Evolutionary conservation across 1,140 invertebrate genomes (phyloP).

Genomic region (Pentalonia nigronervosa): DNA sequence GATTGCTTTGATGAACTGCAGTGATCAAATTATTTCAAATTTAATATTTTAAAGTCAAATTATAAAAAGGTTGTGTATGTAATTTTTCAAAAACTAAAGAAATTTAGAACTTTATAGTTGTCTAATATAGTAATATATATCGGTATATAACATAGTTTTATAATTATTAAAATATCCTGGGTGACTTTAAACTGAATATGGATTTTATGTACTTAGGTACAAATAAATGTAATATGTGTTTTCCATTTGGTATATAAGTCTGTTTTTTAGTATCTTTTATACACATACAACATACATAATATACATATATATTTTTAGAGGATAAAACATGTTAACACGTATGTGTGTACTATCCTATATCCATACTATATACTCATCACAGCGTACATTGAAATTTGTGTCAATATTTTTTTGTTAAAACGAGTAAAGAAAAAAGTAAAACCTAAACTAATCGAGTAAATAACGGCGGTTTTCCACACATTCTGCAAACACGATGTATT

Average conservation of each 20-base stretch:
- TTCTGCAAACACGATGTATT: background rate
- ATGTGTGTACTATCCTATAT: background rate
- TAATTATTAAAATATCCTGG: background rate
- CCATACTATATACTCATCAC: background rate
- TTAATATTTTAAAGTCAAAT: too few species aligned
- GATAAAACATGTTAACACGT: background rate
- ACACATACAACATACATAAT: background rate
- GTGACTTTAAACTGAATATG: background rate
- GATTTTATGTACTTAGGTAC: background rate
- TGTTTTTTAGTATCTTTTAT: background rate
- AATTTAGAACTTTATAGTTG: too few species aligned
- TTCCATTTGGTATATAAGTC: background rate
- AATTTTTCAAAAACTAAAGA: too few species aligned
- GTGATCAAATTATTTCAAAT: too few species aligned
- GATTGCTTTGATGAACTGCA: too few species aligned
- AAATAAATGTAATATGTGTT: background rate
- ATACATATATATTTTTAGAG: background rate
- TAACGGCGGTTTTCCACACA: slow-evolving; percentile 15
- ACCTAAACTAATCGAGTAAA: background rate
- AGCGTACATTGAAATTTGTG: background rate
- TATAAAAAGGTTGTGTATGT: too few species aligned
- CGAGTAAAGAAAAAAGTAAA: background rate
- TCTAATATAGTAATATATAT: too few species aligned
- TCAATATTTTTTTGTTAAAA: slow-evolving; percentile 23
- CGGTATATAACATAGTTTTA: background rate